Evolutionary conservation across 2,113 vertebrate genomes (phyloP), one percentile per base, ranked within the genome.

Genomic region (Salminus brasiliensis): DNA sequence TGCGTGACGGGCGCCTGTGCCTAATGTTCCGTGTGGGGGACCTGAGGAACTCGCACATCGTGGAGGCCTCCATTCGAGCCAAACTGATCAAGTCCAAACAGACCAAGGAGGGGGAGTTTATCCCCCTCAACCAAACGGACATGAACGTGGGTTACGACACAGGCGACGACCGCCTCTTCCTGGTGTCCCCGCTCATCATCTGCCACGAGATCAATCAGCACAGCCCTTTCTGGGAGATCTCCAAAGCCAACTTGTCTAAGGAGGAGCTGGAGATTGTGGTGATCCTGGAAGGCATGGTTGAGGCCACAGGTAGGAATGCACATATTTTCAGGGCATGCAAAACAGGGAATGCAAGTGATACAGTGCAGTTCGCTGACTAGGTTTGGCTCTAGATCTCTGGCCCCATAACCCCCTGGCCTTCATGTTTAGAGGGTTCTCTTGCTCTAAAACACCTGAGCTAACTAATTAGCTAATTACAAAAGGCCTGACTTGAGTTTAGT

Each of bases 81-180:
- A 99, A 99, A 90, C 86, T 99, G 74, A 99, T 99, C 94, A 98
- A 98, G 91, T 99, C 98, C 59, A 98, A 97, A 93, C 98, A 99
- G 94, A 99, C 98, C 85, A 98, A 98, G 81, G 98, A 99, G 87
- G 98, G 98, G 82, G 98, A 99, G 92, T 99, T 99, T 93, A 99
- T 99, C 88, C 97, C 98, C 69, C 88, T 99, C 83, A 98, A 99
- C 90, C 98, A 99, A 91, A 99, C 98, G 23, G 98, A 99, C 91
- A 96, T 99, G 87, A 98, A 98, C 34, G 98, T 99, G 80, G 98
- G 98, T 45, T 99, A 98, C 83, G 97, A 96, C 93, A 98, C 98
- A 0, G 98, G 98, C 39, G 98, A 99, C 2, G 98, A 99, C 92
- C 92, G 98, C 62, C 95, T 99, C 52, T 99, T 99, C 91, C 94